phyloP scores from a whole-genome alignment of 2,113 vertebrate species.

The Plotosus lineatus region DNA sequence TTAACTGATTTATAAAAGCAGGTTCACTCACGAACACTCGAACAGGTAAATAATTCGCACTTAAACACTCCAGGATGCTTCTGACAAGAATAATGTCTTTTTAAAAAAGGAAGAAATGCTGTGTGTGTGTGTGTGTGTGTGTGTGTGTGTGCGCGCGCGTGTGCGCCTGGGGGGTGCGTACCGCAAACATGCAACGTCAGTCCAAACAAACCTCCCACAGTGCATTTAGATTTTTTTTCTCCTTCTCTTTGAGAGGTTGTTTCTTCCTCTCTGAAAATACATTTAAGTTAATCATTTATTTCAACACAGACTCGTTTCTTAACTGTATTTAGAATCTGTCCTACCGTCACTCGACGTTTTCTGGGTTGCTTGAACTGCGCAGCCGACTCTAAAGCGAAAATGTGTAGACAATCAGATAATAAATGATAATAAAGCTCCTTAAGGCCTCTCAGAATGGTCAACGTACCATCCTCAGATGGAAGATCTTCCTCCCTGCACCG shows the following conservation, averaged over 20 bases:
- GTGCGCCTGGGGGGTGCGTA: too few relatives aligned
- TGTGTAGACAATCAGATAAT: not conserved
- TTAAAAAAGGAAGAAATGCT: too few relatives aligned
- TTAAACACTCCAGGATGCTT: not conserved
- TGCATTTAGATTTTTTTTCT: conserved; percentile 41
- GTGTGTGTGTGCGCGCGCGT: too few relatives aligned
- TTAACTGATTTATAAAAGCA: not conserved
- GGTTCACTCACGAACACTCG: not conserved
- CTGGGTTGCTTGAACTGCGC: conserved; percentile 72
- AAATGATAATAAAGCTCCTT: not conserved
- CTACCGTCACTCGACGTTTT: conserved; percentile 64
- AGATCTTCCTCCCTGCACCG: conserved; percentile 44
- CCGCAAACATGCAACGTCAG: not conserved
- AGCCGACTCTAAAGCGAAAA: conserved; percentile 64
- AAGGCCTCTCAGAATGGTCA: not conserved
- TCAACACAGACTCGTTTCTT: not conserved
- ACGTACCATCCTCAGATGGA: conserved; percentile 69
- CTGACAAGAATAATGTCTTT: not conserved
- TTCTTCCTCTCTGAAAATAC: conserved; percentile 31
- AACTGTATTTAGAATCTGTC: conserved; percentile 26
- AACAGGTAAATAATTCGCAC: not conserved
- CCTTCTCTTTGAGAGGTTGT: conserved; percentile 56
- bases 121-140: too few relatives aligned
- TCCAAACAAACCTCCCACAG: not conserved
- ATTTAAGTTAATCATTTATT: not conserved